Percentiles rank a stretch among this genome's conserved stretches.
phyloP scores from a whole-genome alignment of 1,140 invertebrate species.

The Caenorhabditis remanei region DNA sequence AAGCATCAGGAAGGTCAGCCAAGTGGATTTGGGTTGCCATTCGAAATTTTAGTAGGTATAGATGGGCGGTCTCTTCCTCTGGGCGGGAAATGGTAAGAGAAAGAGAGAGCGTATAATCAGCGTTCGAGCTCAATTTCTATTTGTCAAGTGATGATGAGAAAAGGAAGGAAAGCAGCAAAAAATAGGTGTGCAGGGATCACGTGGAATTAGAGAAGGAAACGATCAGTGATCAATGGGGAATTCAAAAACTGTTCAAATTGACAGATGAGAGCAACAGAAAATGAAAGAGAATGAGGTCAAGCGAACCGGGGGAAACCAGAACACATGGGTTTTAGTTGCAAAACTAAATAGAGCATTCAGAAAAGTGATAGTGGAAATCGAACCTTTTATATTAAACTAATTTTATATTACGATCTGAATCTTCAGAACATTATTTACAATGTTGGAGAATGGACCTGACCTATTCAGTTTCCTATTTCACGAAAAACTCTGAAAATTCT shows the following conservation, averaged over 20 bases:
- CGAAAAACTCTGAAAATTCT: too few species aligned
- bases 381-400: too few species aligned
- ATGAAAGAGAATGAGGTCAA: background rate
- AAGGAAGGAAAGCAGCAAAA: background rate
- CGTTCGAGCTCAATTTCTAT: slow-evolving; percentile 50
- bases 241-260: background rate
- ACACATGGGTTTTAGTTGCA: background rate
- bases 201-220: slow-evolving; percentile 43
- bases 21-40: slow-evolving; percentile 49
- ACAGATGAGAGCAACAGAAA: background rate
- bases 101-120: slow-evolving; percentile 14
- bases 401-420: too few species aligned
- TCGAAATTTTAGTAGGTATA: background rate
- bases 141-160: slow-evolving; percentile 40
- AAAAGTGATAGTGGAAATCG: too few species aligned
- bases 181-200: slow-evolving; percentile 47
- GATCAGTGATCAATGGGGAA: slow-evolving; percentile 24
- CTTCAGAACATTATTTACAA: too few species aligned
- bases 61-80: background rate
- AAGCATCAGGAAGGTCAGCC: slow-evolving; percentile 37
- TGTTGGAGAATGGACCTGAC: too few species aligned
- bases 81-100: background rate
- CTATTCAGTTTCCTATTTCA: too few species aligned
- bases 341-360: too few species aligned
- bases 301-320: background rate